Conservation (phyloP, 2,113 vertebrate species). For the Oreotrochilus melanogaster region DNA sequence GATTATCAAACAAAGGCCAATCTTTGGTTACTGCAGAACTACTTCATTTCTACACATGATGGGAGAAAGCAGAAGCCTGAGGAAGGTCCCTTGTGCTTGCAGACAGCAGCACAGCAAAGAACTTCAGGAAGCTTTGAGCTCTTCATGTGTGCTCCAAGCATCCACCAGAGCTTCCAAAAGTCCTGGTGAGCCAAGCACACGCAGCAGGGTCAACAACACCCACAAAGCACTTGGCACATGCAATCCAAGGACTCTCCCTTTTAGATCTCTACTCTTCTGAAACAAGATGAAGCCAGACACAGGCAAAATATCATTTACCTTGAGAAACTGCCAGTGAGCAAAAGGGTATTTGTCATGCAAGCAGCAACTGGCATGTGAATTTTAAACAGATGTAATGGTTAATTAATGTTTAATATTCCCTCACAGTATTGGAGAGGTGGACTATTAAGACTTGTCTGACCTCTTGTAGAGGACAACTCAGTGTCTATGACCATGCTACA, state of each 20-base stretch:
- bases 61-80: neutral
- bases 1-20: neutral
- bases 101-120: neutral
- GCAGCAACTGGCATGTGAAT: neutral
- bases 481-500: neutral
- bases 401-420: slow-evolving; percentile 27
- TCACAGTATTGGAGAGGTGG: neutral
- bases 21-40: neutral
- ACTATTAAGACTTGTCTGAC: neutral
- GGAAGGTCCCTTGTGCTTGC: neutral
- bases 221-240: neutral
- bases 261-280: neutral
- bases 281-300: neutral
- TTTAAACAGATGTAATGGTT: slow-evolving; percentile 41
- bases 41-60: neutral
- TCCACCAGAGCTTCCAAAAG: neutral
- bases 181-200: neutral
- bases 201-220: neutral
- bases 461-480: neutral
- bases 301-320: neutral
- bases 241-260: neutral
- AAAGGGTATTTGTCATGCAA: slow-evolving; percentile 30
- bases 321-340: neutral
- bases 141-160: neutral
- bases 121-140: neutral